These are phyloP conservation scores for Apamea crenata DNA, from an alignment of 2,888 invertebrate species.

Conservation along the genomic window DNA sequence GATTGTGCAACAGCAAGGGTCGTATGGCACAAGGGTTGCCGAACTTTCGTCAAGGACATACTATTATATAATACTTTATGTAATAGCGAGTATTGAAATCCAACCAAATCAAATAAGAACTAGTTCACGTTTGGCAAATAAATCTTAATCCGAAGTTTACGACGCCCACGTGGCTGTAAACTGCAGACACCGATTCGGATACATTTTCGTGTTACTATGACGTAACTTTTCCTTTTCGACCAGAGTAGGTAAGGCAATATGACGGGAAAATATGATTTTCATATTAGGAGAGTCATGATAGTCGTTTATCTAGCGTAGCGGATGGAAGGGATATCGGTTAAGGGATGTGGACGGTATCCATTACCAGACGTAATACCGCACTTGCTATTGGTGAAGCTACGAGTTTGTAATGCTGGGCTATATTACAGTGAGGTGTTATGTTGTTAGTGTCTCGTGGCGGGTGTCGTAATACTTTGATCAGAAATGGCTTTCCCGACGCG, in stretches of 20 bases:
- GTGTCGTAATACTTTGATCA: conserved; percentile 39
- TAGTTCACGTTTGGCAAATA: conserved; percentile 37
- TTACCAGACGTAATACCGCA: conserved; percentile 42
- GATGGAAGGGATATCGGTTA: conserved; percentile 42
- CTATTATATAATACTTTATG: not conserved
- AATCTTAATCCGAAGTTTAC: conserved; percentile 44
- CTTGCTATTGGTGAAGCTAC: conserved; percentile 27
- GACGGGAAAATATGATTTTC: conserved; percentile 54
- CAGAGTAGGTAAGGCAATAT: conserved; percentile 13
- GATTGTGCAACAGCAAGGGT: not conserved
- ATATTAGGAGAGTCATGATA: conserved; percentile 50
- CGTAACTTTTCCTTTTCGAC: conserved; percentile 38
- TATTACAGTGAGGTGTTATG: conserved; percentile 7
- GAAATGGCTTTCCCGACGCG: conserved; percentile 13
- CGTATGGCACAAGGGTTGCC: not conserved
- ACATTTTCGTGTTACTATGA: conserved; percentile 37
- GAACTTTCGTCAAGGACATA: conserved; percentile 19
- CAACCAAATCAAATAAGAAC: conserved; percentile 34
- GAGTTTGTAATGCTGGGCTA: conserved; percentile 14
- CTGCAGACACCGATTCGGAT: conserved; percentile 28
- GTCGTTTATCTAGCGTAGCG: conserved; percentile 52
- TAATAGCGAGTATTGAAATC: conserved; percentile 25
- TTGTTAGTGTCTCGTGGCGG: conserved; percentile 15
- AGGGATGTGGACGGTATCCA: conserved; percentile 45
- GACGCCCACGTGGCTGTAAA: conserved; percentile 25